These are phyloP conservation scores for Parambassis ranga DNA, from an alignment of 2,797 vertebrate genomes.

Conservation along the genomic window DNA sequence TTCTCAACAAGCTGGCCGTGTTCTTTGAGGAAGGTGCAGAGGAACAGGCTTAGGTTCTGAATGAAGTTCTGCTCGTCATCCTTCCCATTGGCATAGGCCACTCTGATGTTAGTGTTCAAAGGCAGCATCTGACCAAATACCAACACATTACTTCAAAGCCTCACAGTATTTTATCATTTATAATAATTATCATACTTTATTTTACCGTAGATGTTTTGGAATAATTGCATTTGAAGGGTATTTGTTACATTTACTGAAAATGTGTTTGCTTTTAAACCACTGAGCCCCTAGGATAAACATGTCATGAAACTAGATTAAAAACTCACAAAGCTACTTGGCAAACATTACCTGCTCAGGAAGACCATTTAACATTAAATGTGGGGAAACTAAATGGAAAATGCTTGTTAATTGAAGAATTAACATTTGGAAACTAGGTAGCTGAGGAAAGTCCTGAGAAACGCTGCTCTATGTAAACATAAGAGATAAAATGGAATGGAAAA, in stretches of 20 bases:
- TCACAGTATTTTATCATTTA: neutral
- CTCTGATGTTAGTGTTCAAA: slow-evolving; percentile 94
- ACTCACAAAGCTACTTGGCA: neutral
- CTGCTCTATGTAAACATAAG: no score
- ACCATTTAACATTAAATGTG: no score
- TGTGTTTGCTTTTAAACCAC: neutral
- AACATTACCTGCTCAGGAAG: neutral
- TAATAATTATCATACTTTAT: neutral
- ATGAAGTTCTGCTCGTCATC: slow-evolving; percentile 99
- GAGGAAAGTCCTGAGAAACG: no score
- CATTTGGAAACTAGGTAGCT: no score
- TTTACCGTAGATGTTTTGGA: neutral
- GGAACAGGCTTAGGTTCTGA: slow-evolving; percentile 97
- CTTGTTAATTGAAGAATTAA: no score
- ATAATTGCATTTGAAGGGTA: neutral
- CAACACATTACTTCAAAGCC: neutral
- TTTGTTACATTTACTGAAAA: neutral
- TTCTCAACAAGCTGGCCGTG: slow-evolving; percentile 96
- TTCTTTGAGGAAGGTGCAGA: slow-evolving; percentile 98
- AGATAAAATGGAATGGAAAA: no score
- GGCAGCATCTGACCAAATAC: slow-evolving; percentile 88
- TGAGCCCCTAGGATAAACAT: slow-evolving; percentile 1
- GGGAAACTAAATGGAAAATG: no score
- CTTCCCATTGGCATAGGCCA: slow-evolving; percentile 95
- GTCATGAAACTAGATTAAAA: neutral